Evolutionary conservation across 2,888 invertebrate species (phyloP).

Genomic region (Aromia moschata): DNA sequence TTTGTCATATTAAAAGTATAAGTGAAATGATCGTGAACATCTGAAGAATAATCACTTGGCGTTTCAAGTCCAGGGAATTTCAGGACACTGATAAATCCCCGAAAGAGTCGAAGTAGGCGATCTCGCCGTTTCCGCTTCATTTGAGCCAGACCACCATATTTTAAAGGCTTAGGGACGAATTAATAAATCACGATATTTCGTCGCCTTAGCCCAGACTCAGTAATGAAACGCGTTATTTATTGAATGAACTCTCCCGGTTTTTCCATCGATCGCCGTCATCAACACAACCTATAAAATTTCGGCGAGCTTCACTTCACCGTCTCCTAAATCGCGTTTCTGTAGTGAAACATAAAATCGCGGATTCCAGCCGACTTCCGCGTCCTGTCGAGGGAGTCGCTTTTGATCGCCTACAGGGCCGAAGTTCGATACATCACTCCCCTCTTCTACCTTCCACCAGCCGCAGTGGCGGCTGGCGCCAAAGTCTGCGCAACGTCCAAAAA

Average conservation of each 20-base stretch:
- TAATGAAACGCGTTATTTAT: slow-evolving; percentile 30
- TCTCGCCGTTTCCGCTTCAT: not conserved
- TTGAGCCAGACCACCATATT: slow-evolving; percentile 1
- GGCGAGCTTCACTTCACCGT: slow-evolving; percentile 24
- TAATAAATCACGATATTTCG: slow-evolving; percentile 15
- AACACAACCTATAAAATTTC: slow-evolving; percentile 29
- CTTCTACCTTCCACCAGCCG: slow-evolving; percentile 37
- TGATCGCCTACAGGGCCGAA: slow-evolving; percentile 49
- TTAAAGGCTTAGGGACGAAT: slow-evolving; percentile 13
- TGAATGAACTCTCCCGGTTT: slow-evolving; percentile 15
- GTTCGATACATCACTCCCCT: slow-evolving; percentile 46
- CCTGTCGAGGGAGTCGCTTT: slow-evolving; percentile 41
- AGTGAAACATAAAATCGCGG: slow-evolving; percentile 25
- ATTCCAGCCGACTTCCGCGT: slow-evolving; percentile 20
- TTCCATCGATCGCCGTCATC: slow-evolving; percentile 34
- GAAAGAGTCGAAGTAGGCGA: not conserved
- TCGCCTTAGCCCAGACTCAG: slow-evolving; percentile 14
- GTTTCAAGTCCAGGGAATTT: no score
- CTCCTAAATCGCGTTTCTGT: slow-evolving; percentile 24
- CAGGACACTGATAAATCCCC: no score
- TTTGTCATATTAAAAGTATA: no score
- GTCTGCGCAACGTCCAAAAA: no score
- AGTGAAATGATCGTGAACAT: no score
- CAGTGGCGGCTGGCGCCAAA: slow-evolving; percentile 29
- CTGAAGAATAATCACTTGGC: no score